These are phyloP conservation scores for Scolanthus callimorphus DNA, from an alignment of 92 coral and sea anemone genomes.

Conservation along the genomic window DNA sequence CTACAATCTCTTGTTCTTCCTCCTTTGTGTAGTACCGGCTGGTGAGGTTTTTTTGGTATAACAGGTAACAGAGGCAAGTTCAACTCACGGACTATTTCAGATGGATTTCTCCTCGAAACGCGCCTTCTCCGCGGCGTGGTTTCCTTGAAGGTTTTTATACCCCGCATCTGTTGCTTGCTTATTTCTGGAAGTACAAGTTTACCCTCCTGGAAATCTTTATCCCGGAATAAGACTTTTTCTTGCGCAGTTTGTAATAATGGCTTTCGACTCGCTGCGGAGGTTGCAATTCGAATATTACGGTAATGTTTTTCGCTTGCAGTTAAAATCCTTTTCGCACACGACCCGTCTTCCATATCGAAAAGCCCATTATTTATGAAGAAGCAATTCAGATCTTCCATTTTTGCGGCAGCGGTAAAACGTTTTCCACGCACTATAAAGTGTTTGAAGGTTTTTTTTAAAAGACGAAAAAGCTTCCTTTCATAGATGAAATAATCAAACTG, in stretches of 20 bases:
- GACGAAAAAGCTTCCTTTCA: too few species aligned
- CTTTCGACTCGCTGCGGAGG: slow-evolving; percentile 5
- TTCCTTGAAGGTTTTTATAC: slow-evolving; percentile 16
- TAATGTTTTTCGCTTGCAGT: slow-evolving; percentile 18
- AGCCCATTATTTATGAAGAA: slow-evolving; percentile 11
- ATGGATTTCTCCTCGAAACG: neutral
- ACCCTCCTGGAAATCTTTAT: slow-evolving; percentile 5
- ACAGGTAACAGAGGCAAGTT: slow-evolving; percentile 19
- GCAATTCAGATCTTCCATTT: slow-evolving; percentile 8
- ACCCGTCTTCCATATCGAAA: neutral
- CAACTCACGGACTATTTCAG: neutral
- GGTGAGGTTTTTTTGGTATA: slow-evolving; percentile 5
- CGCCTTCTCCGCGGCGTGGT: too few species aligned
- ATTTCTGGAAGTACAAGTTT: neutral
- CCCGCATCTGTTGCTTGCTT: slow-evolving; percentile 1
- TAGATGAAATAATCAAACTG: too few species aligned
- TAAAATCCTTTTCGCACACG: slow-evolving; percentile 1
- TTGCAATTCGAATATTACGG: slow-evolving; percentile 6
- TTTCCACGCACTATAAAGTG: too few species aligned
- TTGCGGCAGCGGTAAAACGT: too few species aligned
- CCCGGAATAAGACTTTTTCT: too few species aligned
- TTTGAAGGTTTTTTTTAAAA: too few species aligned
- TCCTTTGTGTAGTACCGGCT: slow-evolving; percentile 19
- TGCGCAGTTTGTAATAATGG: neutral
- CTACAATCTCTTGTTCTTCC: slow-evolving; percentile 16